These are phyloP conservation scores for Seriola aureovittata DNA, from an alignment of 2,113 vertebrate species.

Conservation along the genomic window DNA sequence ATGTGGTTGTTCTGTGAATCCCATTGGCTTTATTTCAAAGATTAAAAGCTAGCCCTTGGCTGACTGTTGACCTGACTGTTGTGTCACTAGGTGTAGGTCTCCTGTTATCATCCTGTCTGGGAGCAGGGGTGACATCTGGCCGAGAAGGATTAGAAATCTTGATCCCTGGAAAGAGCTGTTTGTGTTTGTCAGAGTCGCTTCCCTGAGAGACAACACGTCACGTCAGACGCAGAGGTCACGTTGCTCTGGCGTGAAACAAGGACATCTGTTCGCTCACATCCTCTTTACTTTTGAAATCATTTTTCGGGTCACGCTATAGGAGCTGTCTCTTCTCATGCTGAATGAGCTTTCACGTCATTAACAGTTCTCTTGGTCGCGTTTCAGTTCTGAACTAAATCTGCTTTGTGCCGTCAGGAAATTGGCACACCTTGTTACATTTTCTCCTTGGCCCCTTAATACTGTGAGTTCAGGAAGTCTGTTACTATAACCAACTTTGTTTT, in stretches of 20 bases:
- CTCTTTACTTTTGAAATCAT: neutral
- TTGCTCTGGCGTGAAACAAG: neutral
- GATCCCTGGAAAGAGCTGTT: constrained; percentile 61
- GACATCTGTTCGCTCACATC: constrained; percentile 29
- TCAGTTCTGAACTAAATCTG: constrained; percentile 25
- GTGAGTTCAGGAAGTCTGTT: constrained; percentile 9
- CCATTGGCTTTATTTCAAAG: neutral
- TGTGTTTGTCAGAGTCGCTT: constrained; percentile 44
- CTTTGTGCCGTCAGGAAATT: constrained; percentile 16
- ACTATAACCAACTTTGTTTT: neutral
- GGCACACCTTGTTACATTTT: constrained; percentile 1
- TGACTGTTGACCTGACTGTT: constrained; percentile 38
- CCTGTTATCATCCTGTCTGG: constrained; percentile 56
- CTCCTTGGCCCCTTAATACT: neutral
- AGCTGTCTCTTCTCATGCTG: neutral
- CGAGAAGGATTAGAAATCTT: constrained; percentile 71
- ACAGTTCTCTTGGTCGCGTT: neutral
- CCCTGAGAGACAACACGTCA: constrained; percentile 27
- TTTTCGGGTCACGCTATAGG: neutral
- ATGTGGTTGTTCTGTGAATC: neutral
- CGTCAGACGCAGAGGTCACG: constrained; percentile 23
- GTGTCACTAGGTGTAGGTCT: constrained; percentile 48
- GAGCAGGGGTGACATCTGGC: constrained; percentile 62
- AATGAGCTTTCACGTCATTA: neutral
- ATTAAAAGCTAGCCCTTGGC: neutral